A percentile compares a stretch with the other conserved stretches of the same genome.
phyloP scores from a whole-genome alignment of 2,797 vertebrate species.

The Hydrocynus forskahlii region DNA sequence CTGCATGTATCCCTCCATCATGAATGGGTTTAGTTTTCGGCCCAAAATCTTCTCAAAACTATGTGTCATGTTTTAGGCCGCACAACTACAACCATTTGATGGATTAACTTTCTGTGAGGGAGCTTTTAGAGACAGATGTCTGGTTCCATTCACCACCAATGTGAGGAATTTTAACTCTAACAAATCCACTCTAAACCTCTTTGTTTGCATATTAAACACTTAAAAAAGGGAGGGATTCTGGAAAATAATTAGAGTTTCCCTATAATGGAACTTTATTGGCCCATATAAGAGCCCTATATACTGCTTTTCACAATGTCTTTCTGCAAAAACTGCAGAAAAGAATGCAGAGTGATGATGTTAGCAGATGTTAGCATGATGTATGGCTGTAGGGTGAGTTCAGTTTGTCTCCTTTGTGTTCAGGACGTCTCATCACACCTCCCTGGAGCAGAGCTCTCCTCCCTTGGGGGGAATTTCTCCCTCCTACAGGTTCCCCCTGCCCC shows the following conservation, averaged over 20 bases:
- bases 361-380: constrained; percentile 43
- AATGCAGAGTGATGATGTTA: too few species aligned
- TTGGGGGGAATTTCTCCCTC: constrained; percentile 91
- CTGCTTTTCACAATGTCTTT: neutral
- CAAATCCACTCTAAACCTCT: neutral
- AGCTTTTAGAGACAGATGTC: neutral
- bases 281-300: neutral
- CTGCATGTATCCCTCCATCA: too few species aligned
- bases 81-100: too few species aligned
- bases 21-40: too few species aligned
- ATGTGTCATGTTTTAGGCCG: too few species aligned
- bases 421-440: constrained; percentile 93
- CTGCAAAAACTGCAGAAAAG: constrained; percentile 9
- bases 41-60: too few species aligned
- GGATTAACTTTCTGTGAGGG: too few species aligned
- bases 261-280: neutral
- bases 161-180: neutral
- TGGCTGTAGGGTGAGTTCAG: constrained; percentile 48
- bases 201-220: neutral
- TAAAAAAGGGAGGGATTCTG: too few species aligned
- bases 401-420: constrained; percentile 71
- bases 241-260: too few species aligned
- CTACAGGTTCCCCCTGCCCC: constrained; percentile 91
- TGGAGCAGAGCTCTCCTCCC: constrained; percentile 98
- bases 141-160: neutral